Percentiles rank a stretch among this genome's conserved stretches.
These are phyloP conservation scores for Formica aserva DNA, from an alignment of 2,888 invertebrate species.

Conservation along the genomic window DNA sequence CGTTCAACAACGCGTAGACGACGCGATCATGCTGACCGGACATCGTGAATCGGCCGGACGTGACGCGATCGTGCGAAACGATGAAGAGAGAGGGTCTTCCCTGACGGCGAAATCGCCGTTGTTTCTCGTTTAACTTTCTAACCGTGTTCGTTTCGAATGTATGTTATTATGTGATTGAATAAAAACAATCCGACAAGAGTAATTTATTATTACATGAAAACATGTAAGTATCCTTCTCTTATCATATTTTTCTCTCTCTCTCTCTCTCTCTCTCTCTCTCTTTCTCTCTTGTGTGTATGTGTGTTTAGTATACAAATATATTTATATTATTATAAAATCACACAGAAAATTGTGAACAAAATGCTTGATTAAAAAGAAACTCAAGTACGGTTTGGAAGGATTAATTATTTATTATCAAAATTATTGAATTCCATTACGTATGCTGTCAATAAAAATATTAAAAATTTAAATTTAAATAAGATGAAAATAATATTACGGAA, in stretches of 20 bases:
- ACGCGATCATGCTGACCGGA: constrained; percentile 44
- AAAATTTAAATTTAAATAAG: constrained; percentile 6
- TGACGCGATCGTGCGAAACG: constrained; percentile 49
- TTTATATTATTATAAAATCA: neutral
- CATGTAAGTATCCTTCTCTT: neutral
- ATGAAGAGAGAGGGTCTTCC: constrained; percentile 16
- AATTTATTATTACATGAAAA: constrained; percentile 13
- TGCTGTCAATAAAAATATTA: neutral
- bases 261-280: neutral
- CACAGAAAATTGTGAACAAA: neutral
- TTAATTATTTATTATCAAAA: constrained; percentile 9
- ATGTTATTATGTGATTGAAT: neutral
- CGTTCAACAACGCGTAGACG: constrained; percentile 45
- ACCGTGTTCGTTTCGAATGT: constrained; percentile 2
- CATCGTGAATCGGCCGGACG: constrained; percentile 44
- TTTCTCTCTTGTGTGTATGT: neutral
- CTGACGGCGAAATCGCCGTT: constrained; percentile 30
- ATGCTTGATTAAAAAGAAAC: neutral
- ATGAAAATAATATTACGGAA: neutral
- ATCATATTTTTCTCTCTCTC: neutral
- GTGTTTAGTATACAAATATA: neutral
- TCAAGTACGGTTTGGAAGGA: neutral
- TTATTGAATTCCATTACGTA: neutral
- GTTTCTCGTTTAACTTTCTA: constrained; percentile 36
- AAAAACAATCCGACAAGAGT: constrained; percentile 15